phyloP scores from a whole-genome alignment of 2,113 vertebrate genomes.

The Aspiorhynchus laticeps region DNA sequence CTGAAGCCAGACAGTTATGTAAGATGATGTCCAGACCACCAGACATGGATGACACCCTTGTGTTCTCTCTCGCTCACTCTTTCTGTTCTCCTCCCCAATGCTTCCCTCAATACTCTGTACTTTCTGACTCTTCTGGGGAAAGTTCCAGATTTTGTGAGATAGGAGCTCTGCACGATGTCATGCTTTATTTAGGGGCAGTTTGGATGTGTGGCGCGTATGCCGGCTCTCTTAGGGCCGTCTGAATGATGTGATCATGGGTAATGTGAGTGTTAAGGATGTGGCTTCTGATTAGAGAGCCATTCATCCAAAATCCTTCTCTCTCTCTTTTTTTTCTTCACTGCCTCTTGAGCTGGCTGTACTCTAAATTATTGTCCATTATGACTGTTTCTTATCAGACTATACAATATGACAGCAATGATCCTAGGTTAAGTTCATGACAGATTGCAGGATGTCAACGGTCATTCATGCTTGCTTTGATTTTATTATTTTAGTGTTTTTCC shows the following conservation, averaged over 20 bases:
- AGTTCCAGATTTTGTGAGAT: conserved; percentile 11
- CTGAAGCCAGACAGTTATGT: conserved; percentile 55
- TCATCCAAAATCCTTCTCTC: background rate
- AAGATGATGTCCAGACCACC: conserved; percentile 49
- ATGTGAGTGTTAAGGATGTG: background rate
- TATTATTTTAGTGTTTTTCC: background rate
- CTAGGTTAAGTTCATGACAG: background rate
- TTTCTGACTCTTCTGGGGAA: conserved; percentile 6
- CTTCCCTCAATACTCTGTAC: conserved; percentile 8
- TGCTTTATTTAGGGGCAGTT: conserved; percentile 35
- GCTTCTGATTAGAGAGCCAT: background rate
- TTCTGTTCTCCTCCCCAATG: conserved; percentile 5
- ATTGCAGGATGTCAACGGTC: background rate
- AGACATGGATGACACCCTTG: conserved; percentile 38
- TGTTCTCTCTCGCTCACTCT: background rate
- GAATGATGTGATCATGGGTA: conserved; percentile 2
- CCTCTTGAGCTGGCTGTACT: background rate
- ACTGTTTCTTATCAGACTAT: background rate
- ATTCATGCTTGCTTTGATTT: background rate
- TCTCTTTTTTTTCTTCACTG: background rate
- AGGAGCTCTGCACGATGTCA: background rate
- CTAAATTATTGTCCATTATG: background rate
- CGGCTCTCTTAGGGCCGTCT: background rate
- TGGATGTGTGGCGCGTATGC: background rate
- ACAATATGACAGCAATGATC: background rate